Percentiles rank a stretch among this genome's conserved stretches.
Evolutionary conservation across 2,888 invertebrate species (phyloP).

Genomic region (Erebia ligea): DNA sequence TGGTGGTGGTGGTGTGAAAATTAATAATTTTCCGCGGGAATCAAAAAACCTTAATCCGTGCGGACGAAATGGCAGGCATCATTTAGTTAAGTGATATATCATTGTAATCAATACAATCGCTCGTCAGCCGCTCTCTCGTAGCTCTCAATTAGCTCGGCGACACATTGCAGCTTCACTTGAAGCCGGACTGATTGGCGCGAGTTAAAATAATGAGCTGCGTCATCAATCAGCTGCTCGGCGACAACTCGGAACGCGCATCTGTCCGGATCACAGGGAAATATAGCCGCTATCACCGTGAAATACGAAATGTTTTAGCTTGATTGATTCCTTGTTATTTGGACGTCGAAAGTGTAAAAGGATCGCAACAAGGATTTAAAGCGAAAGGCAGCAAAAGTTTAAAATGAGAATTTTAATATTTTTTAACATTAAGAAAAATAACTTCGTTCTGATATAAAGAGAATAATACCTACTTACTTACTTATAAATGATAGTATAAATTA

Average conservation of each 20-base stretch:
- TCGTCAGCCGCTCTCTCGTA: slow-evolving; percentile 5
- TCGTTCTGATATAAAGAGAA: too few species aligned
- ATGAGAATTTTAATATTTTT: too few species aligned
- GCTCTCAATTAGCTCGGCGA: slow-evolving; percentile 2
- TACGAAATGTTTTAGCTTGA: not conserved
- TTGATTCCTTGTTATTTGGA: not conserved
- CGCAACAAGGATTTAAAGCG: not conserved
- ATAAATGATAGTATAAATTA: too few species aligned
- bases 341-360: not conserved
- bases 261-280: slow-evolving; percentile 1
- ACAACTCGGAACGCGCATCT: slow-evolving; percentile 3
- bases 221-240: slow-evolving; percentile 29
- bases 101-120: not conserved
- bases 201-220: slow-evolving; percentile 29
- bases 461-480: too few species aligned
- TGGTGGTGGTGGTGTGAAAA: too few species aligned
- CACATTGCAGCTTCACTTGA: slow-evolving; percentile 6
- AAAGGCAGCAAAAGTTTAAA: too few species aligned
- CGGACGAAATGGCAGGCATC: not conserved
- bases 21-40: too few species aligned
- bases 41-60: not conserved
- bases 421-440: too few species aligned
- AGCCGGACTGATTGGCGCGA: slow-evolving; percentile 28
- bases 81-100: not conserved
- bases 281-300: not conserved